Conservation (phyloP, 2,113 vertebrate species). For the Sphaerodactylus townsendi region DNA sequence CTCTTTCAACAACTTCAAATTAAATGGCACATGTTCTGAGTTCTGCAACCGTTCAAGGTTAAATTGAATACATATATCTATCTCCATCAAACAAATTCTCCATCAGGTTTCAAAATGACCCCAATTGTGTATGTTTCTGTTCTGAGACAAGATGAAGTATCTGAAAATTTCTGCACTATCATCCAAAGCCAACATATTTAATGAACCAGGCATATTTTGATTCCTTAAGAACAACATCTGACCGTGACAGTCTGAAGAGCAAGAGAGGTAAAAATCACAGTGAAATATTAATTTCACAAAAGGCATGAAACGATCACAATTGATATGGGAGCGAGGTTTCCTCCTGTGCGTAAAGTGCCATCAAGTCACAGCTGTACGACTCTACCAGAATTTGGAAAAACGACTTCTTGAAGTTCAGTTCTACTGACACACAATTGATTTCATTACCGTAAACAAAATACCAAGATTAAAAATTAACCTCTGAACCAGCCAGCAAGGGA, state of each 20-base stretch:
- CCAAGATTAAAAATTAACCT: conserved; percentile 1
- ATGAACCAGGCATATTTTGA: conserved; percentile 30
- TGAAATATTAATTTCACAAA: not conserved
- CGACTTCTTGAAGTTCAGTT: not conserved
- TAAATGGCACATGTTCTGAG: not conserved
- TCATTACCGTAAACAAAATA: not conserved
- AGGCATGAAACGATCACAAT: not conserved
- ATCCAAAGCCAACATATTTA: conserved; percentile 54
- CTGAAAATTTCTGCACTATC: conserved; percentile 60
- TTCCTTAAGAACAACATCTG: not conserved
- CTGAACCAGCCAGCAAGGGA: not conserved
- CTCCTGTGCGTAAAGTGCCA: too few relatives aligned
- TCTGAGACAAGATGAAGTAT: not conserved
- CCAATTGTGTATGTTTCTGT: not conserved
- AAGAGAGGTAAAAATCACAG: not conserved
- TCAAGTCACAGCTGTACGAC: too few relatives aligned
- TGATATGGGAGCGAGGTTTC: not conserved
- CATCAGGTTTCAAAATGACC: not conserved
- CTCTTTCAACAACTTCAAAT: not conserved
- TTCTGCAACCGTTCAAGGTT: not conserved
- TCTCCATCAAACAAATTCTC: not conserved
- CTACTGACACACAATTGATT: not conserved
- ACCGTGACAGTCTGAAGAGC: not conserved
- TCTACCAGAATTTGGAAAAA: not conserved
- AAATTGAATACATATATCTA: not conserved